Evolutionary conservation across 2,113 vertebrate species (phyloP).

Genomic region (Ophthalmolycus amberensis): DNA sequence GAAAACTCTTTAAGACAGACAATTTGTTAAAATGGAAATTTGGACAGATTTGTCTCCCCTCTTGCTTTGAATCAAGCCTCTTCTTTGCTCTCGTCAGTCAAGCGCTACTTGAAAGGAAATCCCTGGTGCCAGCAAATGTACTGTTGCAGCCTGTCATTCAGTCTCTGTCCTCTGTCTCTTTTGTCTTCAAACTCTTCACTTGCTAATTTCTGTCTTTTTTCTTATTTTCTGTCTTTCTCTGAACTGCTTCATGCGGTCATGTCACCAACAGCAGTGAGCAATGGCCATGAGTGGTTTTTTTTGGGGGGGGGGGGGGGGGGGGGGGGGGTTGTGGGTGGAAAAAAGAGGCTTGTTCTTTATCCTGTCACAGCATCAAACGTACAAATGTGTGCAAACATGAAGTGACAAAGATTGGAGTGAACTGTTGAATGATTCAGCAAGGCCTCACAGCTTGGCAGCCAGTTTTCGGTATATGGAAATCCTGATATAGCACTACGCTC

Average conservation of each 20-base stretch:
- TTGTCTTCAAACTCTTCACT: conserved; percentile 3
- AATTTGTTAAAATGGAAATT: conserved; percentile 25
- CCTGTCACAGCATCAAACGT: conserved; percentile 71
- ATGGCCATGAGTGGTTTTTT: conserved; percentile 51
- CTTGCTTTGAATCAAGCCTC: conserved; percentile 23
- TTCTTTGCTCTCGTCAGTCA: conserved; percentile 18
- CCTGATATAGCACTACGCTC: conserved; percentile 36
- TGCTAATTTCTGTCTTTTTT: conserved; percentile 31
- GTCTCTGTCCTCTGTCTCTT: conserved; percentile 27
- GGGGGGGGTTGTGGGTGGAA: not conserved
- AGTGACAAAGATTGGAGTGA: conserved; percentile 62
- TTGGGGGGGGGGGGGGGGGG: not conserved
- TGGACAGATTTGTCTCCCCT: conserved; percentile 19
- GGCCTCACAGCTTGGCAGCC: conserved; percentile 57
- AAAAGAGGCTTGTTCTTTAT: conserved; percentile 49
- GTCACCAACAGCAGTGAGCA: conserved; percentile 44
- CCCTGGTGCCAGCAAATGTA: conserved; percentile 36
- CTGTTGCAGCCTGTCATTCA: conserved; percentile 35
- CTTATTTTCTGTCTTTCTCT: conserved; percentile 14
- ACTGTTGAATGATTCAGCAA: conserved; percentile 73
- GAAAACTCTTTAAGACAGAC: not conserved
- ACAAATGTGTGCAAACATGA: conserved; percentile 60
- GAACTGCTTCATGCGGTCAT: conserved; percentile 16
- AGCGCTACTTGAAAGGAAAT: conserved; percentile 27
- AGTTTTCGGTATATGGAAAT: conserved; percentile 23